These are phyloP conservation scores for Trogon melanurus DNA, from an alignment of 2,113 vertebrate genomes.

Conservation along the genomic window DNA sequence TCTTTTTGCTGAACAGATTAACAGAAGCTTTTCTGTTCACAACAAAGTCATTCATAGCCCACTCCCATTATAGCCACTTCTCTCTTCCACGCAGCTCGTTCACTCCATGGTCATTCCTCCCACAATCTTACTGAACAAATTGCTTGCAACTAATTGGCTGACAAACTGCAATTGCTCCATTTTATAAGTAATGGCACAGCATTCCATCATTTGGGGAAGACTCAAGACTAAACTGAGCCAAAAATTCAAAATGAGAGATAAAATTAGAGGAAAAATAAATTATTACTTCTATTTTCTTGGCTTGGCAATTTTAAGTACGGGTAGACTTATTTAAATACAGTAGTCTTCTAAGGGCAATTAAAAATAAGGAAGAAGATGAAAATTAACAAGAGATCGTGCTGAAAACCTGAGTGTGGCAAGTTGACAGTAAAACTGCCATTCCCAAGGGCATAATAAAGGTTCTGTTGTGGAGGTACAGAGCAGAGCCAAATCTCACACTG, in stretches of 20 bases:
- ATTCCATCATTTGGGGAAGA: neutral
- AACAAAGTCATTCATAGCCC: neutral
- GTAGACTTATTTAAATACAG: neutral
- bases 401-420: neutral
- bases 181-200: neutral
- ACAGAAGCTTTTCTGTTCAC: neutral
- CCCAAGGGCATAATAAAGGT: neutral
- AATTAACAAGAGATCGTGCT: neutral
- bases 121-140: neutral
- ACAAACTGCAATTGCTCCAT: neutral
- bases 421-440: neutral
- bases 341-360: neutral
- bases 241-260: neutral
- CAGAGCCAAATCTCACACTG: conserved; percentile 8
- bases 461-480: neutral
- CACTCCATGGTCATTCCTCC: neutral
- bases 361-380: neutral
- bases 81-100: neutral
- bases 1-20: neutral
- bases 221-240: neutral
- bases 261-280: neutral
- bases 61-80: neutral
- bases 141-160: neutral
- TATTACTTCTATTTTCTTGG: neutral
- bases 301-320: neutral